These are phyloP conservation scores for Tricholauxania praeusta DNA, from an alignment of 2,888 invertebrate genomes.

Conservation along the genomic window DNA sequence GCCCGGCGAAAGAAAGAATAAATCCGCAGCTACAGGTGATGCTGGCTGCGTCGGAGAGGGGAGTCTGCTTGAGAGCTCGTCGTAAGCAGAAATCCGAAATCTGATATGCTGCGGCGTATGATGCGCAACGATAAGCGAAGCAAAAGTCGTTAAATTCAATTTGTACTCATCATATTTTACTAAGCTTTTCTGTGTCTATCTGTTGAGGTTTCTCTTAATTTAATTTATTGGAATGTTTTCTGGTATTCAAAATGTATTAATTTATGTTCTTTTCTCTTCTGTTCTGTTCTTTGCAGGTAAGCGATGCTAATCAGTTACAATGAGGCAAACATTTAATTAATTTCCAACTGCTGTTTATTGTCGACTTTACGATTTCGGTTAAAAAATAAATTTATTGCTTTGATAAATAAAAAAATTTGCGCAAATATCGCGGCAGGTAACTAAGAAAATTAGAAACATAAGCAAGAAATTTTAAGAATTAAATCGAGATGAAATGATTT, in stretches of 20 bases:
- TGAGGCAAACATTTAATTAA: neutral
- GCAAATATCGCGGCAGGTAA: too few species aligned
- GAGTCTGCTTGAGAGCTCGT: neutral
- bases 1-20: neutral
- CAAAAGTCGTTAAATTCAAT: conserved; percentile 24
- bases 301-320: neutral
- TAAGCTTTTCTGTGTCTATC: neutral
- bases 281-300: conserved; percentile 28
- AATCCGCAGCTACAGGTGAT: neutral
- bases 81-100: conserved; percentile 10
- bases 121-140: conserved; percentile 23
- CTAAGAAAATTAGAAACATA: too few species aligned
- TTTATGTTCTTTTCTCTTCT: conserved; percentile 14
- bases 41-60: neutral
- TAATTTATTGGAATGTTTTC: neutral
- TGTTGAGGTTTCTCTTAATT: conserved; percentile 2
- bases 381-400: too few species aligned
- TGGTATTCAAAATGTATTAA: conserved; percentile 12
- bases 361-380: neutral
- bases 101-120: conserved; percentile 17
- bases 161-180: conserved; percentile 30
- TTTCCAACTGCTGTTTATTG: neutral
- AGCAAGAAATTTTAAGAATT: too few species aligned
- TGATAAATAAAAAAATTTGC: too few species aligned
- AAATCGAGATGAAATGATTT: too few species aligned